Base-by-base conservation (phyloP, 2,797 vertebrate genomes). In the Lacerta viridis region DNA sequence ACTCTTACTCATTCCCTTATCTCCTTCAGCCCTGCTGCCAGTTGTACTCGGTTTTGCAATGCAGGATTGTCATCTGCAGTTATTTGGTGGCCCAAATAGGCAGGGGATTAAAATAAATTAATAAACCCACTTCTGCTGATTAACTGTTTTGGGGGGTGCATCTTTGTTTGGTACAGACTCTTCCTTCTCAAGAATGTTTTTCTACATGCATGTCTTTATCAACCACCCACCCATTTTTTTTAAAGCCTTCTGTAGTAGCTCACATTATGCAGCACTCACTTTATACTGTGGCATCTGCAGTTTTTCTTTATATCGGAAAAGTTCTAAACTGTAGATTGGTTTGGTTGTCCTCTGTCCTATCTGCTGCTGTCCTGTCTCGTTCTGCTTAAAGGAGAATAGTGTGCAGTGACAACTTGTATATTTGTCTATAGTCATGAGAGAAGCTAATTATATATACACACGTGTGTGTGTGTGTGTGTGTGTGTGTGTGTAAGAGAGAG, bases 251-350 rank as follows among this genome's bases (percentile, higher is more conserved):
- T 75, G 43, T 39, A 29, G 17, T 18, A 76, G 46, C 64, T 61
- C 41, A 55, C 7, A 50, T 85, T 85, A 33, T 55, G 41, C 25
- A 36, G 43, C n/a, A 25, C 59, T 75, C 15, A 33, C n/a, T 55
- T 75, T 74, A 74, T 39, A n/a, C 23, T 50, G 43, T 23, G 43
- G 41, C 59, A 55, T 66, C 69, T 83, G 61, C 43, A 39, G 46
- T 25, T 55, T n/a, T 17, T 74, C 81, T 83, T 64, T 50, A 39
- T 39, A 55, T 55, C 50, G 15, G 59, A 74, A 85, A 88, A 41
- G 59, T 29, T 85, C 29, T 46, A 80, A 20, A 75, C 76, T 59
- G 36, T 50, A 29, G 13, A 55, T 33, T 55, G 43, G 43, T 69
- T 76, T 46, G 36, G 36, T 33, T 77, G 23, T 88, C 68, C 46